Base-by-base conservation (phyloP, 2,797 vertebrate species). In the Huso huso region DNA sequence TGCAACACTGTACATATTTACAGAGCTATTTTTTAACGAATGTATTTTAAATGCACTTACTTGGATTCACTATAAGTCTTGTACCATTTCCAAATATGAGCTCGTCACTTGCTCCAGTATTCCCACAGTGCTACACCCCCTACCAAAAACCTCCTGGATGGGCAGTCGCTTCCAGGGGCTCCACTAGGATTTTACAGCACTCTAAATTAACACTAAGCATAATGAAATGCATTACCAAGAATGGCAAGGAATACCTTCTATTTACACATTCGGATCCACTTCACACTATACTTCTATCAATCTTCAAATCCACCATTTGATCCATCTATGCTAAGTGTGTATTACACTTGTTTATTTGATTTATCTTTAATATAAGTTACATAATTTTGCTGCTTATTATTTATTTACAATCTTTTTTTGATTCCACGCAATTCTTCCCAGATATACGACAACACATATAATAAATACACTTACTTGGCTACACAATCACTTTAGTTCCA, bases 11-110 rank as follows among this genome's bases (percentile, higher is more conserved):
- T 4, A 37, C 5, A 37, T 5, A 37, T 37, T 37, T 37, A 5
- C 37, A 37, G 37, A 37, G 37, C 37, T 37, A 37, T 37, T 37
- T 37, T n/a, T 37, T 37, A 37, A 37, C 4, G 37, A 37, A 6
- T 6, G 23, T 9, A 49, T 63, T 49, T 3, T 48, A 64, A 55
- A 58, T 15, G 7, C 65, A 82, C 82, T 84, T 70, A 83, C 78
- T 0, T 58, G 76, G 37, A 63, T 75, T 69, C 75, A 84, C 75
- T 64, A 67, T 75, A 67, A 88, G 72, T 79, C 79, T 83, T 70
- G 84, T 84, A 81, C 83, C 86, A 50, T 67, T 66, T 67, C 82
- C 79, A 66, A 87, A 86, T 10, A 72, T 74, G 66, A 82, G 57
- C 64, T 0, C 2, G 1, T 8, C 2, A 67, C 63, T n/a, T n/a